These are phyloP conservation scores for Keiferia lycopersicella DNA, from an alignment of 2,888 invertebrate genomes.

Conservation along the genomic window DNA sequence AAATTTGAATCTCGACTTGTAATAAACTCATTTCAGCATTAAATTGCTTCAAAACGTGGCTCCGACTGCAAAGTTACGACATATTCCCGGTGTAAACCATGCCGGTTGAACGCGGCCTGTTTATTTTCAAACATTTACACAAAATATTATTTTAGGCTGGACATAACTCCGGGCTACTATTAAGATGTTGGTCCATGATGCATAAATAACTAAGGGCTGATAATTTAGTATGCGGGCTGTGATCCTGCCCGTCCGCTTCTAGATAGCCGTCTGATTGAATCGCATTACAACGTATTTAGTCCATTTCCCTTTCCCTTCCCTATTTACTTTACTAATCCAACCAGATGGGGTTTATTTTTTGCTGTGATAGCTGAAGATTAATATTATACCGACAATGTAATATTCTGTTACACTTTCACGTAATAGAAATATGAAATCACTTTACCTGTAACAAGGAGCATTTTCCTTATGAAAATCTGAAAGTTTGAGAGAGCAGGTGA, in stretches of 20 bases:
- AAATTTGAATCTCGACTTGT: conserved; percentile 59
- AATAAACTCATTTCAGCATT: conserved; percentile 64
- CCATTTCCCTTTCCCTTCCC: conserved; percentile 51
- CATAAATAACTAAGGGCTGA: conserved; percentile 78
- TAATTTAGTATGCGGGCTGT: conserved; percentile 77
- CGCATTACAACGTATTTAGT: conserved; percentile 64
- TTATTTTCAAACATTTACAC: conserved; percentile 78
- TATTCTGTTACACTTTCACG: neutral
- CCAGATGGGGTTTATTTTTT: conserved; percentile 25
- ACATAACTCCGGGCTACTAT: conserved; percentile 73
- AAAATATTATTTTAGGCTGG: conserved; percentile 80
- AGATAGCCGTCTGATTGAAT: conserved; percentile 70
- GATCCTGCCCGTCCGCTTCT: conserved; percentile 63
- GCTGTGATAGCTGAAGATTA: neutral
- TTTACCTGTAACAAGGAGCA: conserved; percentile 3
- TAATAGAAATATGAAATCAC: conserved; percentile 7
- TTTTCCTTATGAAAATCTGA: conserved; percentile 9
- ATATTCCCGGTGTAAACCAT: conserved; percentile 61
- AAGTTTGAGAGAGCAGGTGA: conserved; percentile 9
- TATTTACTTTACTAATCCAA: conserved; percentile 41
- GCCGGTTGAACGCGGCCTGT: conserved; percentile 60
- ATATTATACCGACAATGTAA: neutral
- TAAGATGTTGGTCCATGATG: conserved; percentile 78
- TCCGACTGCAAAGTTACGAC: conserved; percentile 59
- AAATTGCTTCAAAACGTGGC: conserved; percentile 56